Evolutionary conservation across 2,113 vertebrate genomes (phyloP).

Genomic region (Pyrgilauda ruficollis): DNA sequence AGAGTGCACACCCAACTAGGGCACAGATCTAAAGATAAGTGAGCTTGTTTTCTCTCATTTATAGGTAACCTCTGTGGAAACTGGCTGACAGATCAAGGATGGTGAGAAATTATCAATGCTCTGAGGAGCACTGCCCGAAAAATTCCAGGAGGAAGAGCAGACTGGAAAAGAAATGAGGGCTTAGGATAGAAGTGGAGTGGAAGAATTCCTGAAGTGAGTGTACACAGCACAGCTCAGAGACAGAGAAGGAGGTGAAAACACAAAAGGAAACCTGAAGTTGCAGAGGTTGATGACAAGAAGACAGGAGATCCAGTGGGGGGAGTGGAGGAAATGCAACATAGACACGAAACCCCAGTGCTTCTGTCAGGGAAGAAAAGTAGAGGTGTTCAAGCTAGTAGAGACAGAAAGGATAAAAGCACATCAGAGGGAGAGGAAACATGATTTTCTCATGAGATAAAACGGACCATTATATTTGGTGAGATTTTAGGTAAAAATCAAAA

Average conservation of each 20-base stretch:
- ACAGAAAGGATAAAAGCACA: neutral
- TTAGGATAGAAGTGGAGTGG: neutral
- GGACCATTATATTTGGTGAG: neutral
- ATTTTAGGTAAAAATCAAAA: neutral
- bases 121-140: neutral
- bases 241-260: neutral
- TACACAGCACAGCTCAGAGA: neutral
- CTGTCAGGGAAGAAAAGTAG: neutral
- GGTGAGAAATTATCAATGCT: neutral
- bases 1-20: rapidly evolving
- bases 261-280: neutral
- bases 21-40: neutral
- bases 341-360: neutral
- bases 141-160: neutral
- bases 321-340: neutral
- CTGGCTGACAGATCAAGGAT: neutral
- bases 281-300: neutral
- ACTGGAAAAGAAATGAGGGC: neutral
- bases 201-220: neutral
- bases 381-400: neutral
- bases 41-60: neutral
- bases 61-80: neutral
- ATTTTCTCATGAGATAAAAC: neutral
- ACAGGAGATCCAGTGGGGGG: neutral
- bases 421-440: neutral